These are phyloP conservation scores for Papilio polyxenes DNA, from an alignment of 1,140 invertebrate species.

Conservation along the genomic window DNA sequence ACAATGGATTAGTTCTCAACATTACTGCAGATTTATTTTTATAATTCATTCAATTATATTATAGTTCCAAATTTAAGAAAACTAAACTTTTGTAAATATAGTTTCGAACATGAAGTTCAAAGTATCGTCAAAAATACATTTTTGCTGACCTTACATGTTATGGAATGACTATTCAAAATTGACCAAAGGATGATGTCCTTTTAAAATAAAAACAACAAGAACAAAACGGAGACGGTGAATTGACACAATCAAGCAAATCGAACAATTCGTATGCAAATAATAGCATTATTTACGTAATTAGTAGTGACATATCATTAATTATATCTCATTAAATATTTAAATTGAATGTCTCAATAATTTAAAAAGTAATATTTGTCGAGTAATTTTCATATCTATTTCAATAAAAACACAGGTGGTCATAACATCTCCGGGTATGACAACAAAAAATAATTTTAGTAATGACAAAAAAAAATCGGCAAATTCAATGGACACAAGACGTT, in stretches of 20 bases:
- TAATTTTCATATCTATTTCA: slow-evolving; percentile 25
- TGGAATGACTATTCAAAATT: slow-evolving; percentile 60
- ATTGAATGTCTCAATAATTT: slow-evolving; percentile 56
- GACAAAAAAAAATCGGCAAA: slow-evolving; percentile 57
- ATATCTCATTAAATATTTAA: slow-evolving; percentile 77
- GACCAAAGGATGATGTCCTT: slow-evolving; percentile 42
- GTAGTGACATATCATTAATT: slow-evolving; percentile 72
- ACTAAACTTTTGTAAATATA: neutral
- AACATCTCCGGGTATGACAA: slow-evolving; percentile 18
- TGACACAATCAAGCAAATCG: slow-evolving; percentile 61
- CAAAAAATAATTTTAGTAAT: neutral
- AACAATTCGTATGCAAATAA: slow-evolving; percentile 74
- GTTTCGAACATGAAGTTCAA: slow-evolving; percentile 16
- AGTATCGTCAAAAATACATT: slow-evolving; percentile 30
- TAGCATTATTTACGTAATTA: slow-evolving; percentile 65
- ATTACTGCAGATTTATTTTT: neutral
- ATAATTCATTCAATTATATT: neutral
- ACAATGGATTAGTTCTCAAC: neutral
- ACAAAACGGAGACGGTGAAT: slow-evolving; percentile 44
- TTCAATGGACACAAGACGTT: slow-evolving; percentile 55
- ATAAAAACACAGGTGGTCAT: neutral
- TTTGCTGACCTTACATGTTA: slow-evolving; percentile 50
- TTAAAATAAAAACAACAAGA: slow-evolving; percentile 42
- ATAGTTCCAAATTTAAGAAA: neutral
- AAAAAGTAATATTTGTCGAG: slow-evolving; percentile 27